A percentile compares a stretch with the other conserved stretches of the same genome.
Conservation (phyloP, 2,797 vertebrate genomes). For the Hemibagrus guttatus region DNA sequence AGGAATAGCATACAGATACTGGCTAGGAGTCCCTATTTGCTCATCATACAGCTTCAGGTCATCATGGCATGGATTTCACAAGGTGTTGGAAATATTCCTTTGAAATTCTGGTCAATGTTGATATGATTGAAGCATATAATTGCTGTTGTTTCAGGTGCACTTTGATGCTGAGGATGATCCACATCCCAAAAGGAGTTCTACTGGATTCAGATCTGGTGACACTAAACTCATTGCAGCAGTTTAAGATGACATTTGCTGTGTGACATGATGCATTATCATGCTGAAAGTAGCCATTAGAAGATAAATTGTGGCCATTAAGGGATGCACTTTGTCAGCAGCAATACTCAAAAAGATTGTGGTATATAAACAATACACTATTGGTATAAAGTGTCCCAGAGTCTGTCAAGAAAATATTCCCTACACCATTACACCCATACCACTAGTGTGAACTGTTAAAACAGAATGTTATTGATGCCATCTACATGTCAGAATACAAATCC, state of each 20-base stretch:
- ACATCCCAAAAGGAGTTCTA: background rate
- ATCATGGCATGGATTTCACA: background rate
- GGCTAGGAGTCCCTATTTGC: background rate
- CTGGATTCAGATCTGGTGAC: background rate
- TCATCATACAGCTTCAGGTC: background rate
- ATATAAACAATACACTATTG: background rate
- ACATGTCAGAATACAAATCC: background rate
- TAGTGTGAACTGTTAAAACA: no score
- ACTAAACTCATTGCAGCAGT: background rate
- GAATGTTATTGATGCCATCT: background rate
- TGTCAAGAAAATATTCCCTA: no score
- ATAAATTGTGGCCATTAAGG: background rate
- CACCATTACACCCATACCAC: background rate
- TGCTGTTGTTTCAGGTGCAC: background rate
- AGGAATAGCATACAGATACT: background rate
- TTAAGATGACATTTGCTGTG: background rate
- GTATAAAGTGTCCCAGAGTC: background rate
- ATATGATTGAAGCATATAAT: background rate
- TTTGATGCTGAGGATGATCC: background rate
- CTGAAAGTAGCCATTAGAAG: background rate
- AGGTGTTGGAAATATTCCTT: background rate
- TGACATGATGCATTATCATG: background rate
- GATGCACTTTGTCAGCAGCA: background rate
- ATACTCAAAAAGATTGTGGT: no score
- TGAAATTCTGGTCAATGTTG: background rate